Conservation (phyloP, 2,797 vertebrate genomes). For the Betta splendens region DNA sequence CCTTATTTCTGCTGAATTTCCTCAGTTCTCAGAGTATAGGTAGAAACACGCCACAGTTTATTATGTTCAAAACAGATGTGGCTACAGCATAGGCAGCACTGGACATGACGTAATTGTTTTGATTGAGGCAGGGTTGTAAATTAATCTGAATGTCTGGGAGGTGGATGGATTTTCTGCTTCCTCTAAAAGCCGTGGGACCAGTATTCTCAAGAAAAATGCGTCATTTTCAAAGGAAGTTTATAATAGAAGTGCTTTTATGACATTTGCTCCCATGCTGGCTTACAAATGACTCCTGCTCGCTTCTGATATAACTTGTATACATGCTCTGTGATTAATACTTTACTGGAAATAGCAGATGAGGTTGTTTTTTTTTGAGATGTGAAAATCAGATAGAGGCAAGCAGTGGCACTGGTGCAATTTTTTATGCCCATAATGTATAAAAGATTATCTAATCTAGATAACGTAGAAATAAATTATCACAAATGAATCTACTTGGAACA, state of each 20-base stretch:
- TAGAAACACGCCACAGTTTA: slow-evolving; percentile 35
- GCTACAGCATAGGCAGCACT: slow-evolving; percentile 14
- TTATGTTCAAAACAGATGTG: slow-evolving; percentile 36
- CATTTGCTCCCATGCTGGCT: slow-evolving; percentile 53
- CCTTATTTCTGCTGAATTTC: slow-evolving; percentile 23
- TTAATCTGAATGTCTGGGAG: slow-evolving; percentile 33
- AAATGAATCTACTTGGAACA: background rate
- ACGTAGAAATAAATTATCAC: background rate
- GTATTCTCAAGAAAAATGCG: slow-evolving; percentile 50
- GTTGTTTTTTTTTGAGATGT: no score
- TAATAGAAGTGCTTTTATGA: slow-evolving; percentile 54
- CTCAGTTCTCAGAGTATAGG: slow-evolving; percentile 1
- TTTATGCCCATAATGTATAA: background rate
- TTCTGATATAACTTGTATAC: slow-evolving; percentile 15
- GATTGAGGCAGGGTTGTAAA: slow-evolving; percentile 41
- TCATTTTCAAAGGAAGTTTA: slow-evolving; percentile 40
- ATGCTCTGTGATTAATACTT: slow-evolving; percentile 39
- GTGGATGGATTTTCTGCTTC: slow-evolving; percentile 45
- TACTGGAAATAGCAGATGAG: slow-evolving; percentile 3
- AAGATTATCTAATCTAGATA: background rate
- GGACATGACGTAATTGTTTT: slow-evolving; percentile 50
- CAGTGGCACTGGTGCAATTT: background rate
- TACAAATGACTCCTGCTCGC: slow-evolving; percentile 46
- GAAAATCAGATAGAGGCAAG: slow-evolving; percentile 12
- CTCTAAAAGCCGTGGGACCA: slow-evolving; percentile 30